phyloP scores from a whole-genome alignment of 1,140 invertebrate species.

The Papilio polytes region DNA sequence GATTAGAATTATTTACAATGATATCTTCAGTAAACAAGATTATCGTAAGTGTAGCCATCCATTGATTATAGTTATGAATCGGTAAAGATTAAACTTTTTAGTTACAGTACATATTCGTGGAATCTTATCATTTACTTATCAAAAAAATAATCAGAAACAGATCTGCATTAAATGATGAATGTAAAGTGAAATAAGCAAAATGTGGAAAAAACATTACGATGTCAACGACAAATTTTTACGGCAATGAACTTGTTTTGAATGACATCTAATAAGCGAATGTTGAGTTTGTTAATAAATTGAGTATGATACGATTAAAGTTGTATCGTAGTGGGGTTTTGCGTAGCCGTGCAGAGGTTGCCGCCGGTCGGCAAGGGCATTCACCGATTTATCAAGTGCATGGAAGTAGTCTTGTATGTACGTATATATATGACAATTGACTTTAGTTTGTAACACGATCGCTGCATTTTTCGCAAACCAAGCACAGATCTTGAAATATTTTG shows the following conservation, averaged over 20 bases:
- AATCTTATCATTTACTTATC: conserved; percentile 9
- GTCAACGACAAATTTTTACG: neutral
- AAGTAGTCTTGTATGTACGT: conserved; percentile 11
- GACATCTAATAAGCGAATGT: neutral
- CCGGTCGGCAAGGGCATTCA: conserved; percentile 37
- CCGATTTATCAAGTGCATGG: conserved; percentile 38
- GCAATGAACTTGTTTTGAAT: conserved; percentile 24
- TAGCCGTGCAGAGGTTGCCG: conserved; percentile 12
- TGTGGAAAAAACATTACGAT: neutral
- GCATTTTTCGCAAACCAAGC: neutral
- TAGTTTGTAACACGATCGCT: conserved; percentile 4
- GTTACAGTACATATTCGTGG: neutral
- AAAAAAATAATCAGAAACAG: neutral
- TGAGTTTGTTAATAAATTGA: conserved; percentile 7
- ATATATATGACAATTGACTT: neutral
- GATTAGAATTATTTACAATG: conserved; percentile 20
- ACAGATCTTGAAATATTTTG: neutral
- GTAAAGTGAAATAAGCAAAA: neutral
- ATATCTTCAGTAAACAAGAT: neutral
- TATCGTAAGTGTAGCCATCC: neutral
- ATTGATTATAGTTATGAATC: conserved; percentile 9
- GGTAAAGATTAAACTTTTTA: conserved; percentile 3
- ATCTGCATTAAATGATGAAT: neutral
- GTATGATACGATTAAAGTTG: neutral
- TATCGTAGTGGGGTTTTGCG: neutral